A percentile compares a stretch with the other conserved stretches of the same genome.
Evolutionary conservation across 2,888 invertebrate genomes (phyloP).

Genomic region (Spilarctia lutea): DNA sequence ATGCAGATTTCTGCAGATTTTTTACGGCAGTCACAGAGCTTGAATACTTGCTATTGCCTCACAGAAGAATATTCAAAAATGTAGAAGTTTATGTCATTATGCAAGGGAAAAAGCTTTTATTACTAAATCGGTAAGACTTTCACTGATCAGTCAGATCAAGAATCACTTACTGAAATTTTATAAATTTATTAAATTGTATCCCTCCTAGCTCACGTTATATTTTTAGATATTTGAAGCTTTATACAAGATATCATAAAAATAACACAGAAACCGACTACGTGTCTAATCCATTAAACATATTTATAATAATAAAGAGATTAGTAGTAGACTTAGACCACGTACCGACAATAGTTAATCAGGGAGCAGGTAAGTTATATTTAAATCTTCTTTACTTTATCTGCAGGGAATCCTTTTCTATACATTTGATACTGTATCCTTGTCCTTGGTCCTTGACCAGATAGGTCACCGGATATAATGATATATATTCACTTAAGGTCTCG

Average conservation of each 20-base stretch:
- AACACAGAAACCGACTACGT: not conserved
- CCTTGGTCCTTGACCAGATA: not conserved
- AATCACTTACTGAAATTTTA: not conserved
- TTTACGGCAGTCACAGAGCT: conserved; percentile 2
- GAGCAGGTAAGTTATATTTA: conserved; percentile 1
- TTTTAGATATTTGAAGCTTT: conserved; percentile 10
- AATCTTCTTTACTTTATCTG: not conserved
- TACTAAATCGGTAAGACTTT: not conserved
- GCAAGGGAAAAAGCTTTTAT: not conserved
- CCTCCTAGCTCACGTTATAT: too few relatives aligned
- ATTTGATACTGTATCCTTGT: not conserved
- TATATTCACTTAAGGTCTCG: too few relatives aligned
- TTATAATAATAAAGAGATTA: not conserved
- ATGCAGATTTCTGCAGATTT: not conserved
- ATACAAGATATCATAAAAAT: not conserved
- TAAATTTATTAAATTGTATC: not conserved
- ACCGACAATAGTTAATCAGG: conserved; percentile 2
- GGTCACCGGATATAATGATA: not conserved
- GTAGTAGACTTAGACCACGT: not conserved
- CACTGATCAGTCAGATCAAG: too few relatives aligned
- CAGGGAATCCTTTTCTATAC: not conserved
- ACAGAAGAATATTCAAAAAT: not conserved
- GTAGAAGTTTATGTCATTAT: not conserved
- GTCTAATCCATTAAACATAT: not conserved
- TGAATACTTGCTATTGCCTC: not conserved